phyloP scores from a whole-genome alignment of 2,113 vertebrate genomes.

The Verasper variegatus region DNA sequence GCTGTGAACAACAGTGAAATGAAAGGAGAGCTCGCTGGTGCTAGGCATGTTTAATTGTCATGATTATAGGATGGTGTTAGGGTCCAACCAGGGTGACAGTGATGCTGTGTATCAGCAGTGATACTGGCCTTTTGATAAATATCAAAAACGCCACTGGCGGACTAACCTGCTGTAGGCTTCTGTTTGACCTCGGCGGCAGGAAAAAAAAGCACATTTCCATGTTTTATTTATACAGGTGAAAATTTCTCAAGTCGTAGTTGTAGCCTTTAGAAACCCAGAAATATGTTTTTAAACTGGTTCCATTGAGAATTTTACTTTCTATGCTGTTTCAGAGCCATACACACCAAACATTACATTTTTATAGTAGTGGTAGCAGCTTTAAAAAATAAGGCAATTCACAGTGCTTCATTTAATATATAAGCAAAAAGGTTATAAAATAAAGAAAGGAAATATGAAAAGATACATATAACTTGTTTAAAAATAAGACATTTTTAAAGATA shows the following conservation, averaged over 20 bases:
- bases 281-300: background rate
- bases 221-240: background rate
- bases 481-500: background rate
- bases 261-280: background rate
- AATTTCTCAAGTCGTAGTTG: background rate
- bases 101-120: background rate
- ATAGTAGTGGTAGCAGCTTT: background rate
- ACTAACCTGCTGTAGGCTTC: background rate
- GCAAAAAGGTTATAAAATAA: background rate
- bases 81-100: constrained; percentile 30
- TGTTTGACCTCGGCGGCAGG: background rate
- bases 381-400: background rate
- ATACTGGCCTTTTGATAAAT: constrained; percentile 16
- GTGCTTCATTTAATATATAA: background rate
- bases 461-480: background rate
- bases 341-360: background rate
- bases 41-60: constrained; percentile 51
- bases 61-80: constrained; percentile 35
- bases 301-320: background rate
- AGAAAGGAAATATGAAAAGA: background rate
- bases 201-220: background rate
- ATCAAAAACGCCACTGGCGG: background rate
- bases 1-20: constrained; percentile 47
- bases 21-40: constrained; percentile 47
- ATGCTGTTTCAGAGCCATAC: background rate